A percentile compares a stretch with the other conserved stretches of the same genome.
phyloP scores from a whole-genome alignment of 1,140 invertebrate genomes.

The Meteorus sp. region DNA sequence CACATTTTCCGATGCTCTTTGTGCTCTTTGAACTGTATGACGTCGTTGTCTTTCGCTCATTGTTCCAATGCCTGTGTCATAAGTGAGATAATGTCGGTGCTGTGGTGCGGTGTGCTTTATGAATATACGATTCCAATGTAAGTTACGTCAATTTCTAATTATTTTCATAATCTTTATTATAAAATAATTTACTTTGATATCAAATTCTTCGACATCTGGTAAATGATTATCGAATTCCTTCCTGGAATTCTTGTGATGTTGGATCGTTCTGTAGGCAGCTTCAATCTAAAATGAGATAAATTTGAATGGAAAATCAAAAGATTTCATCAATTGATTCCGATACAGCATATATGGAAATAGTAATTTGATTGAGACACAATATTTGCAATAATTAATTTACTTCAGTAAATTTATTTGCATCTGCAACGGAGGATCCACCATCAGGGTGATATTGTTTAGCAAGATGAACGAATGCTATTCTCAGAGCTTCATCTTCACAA shows the following conservation, averaged over 20 bases:
- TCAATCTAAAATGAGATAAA: conserved; percentile 53
- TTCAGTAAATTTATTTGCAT: conserved; percentile 72
- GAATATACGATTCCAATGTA: conserved; percentile 11
- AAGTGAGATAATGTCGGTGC: conserved; percentile 82
- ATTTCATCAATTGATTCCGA: not conserved
- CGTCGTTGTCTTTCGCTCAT: conserved; percentile 77
- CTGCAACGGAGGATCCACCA: conserved; percentile 67
- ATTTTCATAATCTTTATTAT: too few relatives aligned
- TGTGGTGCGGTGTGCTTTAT: conserved; percentile 81
- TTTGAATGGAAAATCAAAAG: conserved; percentile 3
- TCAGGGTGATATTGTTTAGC: conserved; percentile 85
- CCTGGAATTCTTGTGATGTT: conserved; percentile 47
- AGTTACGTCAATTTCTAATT: too few relatives aligned
- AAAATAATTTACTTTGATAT: conserved; percentile 55
- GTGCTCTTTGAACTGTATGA: conserved; percentile 69
- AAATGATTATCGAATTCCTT: conserved; percentile 58
- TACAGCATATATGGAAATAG: not conserved
- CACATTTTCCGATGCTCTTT: conserved; percentile 74
- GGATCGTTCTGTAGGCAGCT: conserved; percentile 61
- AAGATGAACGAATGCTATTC: conserved; percentile 71
- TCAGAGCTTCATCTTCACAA: conserved; percentile 72
- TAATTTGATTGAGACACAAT: not conserved
- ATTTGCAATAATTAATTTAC: conserved; percentile 48
- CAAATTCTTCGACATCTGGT: conserved; percentile 54
- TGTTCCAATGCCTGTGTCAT: conserved; percentile 76